These are phyloP conservation scores for Enteromius afrohamiltoni DNA, from an alignment of 2,797 vertebrate species.

Conservation along the genomic window DNA sequence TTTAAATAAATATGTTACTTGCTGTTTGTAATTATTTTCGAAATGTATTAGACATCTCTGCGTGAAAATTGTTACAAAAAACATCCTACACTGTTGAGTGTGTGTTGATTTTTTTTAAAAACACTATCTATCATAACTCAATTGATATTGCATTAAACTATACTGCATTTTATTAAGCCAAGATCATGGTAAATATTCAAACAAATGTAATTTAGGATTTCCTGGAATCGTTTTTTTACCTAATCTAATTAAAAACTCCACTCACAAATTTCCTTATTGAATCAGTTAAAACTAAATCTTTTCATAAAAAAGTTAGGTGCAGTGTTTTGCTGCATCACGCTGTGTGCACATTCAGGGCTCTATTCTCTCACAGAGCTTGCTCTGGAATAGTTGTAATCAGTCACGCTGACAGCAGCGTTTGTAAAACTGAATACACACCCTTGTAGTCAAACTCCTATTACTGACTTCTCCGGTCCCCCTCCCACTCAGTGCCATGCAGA, in stretches of 20 bases:
- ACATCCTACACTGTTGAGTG: neutral
- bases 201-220: neutral
- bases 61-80: neutral
- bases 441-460: conserved; percentile 51
- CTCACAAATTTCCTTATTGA: neutral
- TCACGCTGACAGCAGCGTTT: conserved; percentile 46
- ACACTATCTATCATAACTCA: neutral
- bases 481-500: conserved; percentile 57
- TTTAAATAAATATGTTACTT: neutral
- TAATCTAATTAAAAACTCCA: neutral
- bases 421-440: conserved; percentile 49
- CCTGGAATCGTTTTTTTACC: neutral
- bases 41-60: neutral
- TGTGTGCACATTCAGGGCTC: conserved; percentile 4
- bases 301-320: neutral
- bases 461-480: conserved; percentile 61
- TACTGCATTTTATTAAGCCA: neutral
- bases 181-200: neutral
- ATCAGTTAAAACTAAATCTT: neutral
- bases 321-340: conserved; percentile 32
- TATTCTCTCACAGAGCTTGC: conserved; percentile 8
- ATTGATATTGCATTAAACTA: neutral
- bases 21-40: neutral
- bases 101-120: neutral
- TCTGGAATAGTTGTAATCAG: conserved; percentile 37